These are phyloP conservation scores for Meliscaeva auricollis DNA, from an alignment of 2,888 invertebrate genomes.

Conservation along the genomic window DNA sequence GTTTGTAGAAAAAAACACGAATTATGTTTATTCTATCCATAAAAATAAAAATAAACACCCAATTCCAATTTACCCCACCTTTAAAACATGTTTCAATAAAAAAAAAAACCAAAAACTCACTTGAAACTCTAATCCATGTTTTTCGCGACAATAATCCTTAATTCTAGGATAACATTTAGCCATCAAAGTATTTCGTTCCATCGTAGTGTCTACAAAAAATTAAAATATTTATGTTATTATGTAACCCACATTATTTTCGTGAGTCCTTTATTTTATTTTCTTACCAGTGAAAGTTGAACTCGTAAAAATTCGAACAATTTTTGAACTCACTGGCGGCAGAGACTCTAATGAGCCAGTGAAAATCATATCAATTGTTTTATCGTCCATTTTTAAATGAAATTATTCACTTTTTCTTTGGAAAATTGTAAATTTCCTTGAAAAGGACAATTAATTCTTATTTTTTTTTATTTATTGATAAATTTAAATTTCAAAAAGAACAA, in stretches of 20 bases:
- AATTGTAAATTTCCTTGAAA: conserved; percentile 43
- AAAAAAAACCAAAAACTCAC: conserved; percentile 84
- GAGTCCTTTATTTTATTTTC: conserved; percentile 53
- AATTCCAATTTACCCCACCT: too few species aligned
- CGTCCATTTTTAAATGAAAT: conserved; percentile 88
- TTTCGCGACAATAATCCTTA: conserved; percentile 98
- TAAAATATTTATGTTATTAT: conserved; percentile 26
- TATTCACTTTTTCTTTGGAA: not conserved
- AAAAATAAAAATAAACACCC: too few species aligned
- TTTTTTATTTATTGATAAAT: conserved; percentile 43
- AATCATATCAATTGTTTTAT: conserved; percentile 94
- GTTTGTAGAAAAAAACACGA: too few species aligned
- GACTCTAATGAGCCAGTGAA: conserved; percentile 94
- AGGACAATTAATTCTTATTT: conserved; percentile 73
- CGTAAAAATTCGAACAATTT: conserved; percentile 98
- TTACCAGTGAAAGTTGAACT: conserved; percentile 99
- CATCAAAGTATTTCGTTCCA: conserved; percentile 99
- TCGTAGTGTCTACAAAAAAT: conserved; percentile 91
- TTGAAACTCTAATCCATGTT: conserved; percentile 99
- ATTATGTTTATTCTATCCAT: too few species aligned
- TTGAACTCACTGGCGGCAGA: conserved; percentile 97
- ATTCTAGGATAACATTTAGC: conserved; percentile 98
- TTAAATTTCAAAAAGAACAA: conserved; percentile 15
- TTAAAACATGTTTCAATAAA: not conserved
- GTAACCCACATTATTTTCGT: conserved; percentile 22